phyloP scores from a whole-genome alignment of 2,888 invertebrate species.

The Eupithecia insigniata region DNA sequence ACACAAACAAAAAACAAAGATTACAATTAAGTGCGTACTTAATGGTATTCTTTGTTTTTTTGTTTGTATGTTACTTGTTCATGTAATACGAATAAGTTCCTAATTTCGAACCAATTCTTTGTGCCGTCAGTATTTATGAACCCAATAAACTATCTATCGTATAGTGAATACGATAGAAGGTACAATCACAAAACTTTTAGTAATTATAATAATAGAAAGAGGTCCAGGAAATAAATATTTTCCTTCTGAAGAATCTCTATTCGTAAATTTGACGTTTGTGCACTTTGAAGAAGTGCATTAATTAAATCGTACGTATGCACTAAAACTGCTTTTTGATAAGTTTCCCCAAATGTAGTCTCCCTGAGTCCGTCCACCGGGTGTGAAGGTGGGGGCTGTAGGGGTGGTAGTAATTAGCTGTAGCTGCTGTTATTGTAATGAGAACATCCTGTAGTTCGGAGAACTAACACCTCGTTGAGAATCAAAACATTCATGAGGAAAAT shows the following conservation, averaged over 20 bases:
- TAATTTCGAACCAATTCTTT: neutral
- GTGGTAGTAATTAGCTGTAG: constrained; percentile 34
- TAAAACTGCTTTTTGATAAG: neutral
- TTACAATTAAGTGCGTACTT: too few species aligned
- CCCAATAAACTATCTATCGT: too few species aligned
- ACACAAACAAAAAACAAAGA: too few species aligned
- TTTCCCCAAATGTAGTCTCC: neutral
- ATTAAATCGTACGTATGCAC: neutral
- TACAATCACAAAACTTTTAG: neutral
- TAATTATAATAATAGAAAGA: neutral
- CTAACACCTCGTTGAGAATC: constrained; percentile 1
- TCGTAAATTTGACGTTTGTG: neutral
- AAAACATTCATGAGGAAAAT: constrained; percentile 2
- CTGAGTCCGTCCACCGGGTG: neutral
- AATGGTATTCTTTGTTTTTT: neutral
- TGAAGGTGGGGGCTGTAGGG: constrained; percentile 6
- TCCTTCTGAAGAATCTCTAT: too few species aligned
- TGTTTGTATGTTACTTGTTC: neutral
- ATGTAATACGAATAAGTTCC: neutral
- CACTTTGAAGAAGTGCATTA: neutral
- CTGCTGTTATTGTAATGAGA: constrained; percentile 32
- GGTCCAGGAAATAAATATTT: neutral
- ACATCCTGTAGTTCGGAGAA: constrained; percentile 15
- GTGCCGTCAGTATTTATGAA: neutral
- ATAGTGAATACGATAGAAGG: too few species aligned